phyloP scores from a whole-genome alignment of 2,797 vertebrate genomes.

The Anabas testudineus region DNA sequence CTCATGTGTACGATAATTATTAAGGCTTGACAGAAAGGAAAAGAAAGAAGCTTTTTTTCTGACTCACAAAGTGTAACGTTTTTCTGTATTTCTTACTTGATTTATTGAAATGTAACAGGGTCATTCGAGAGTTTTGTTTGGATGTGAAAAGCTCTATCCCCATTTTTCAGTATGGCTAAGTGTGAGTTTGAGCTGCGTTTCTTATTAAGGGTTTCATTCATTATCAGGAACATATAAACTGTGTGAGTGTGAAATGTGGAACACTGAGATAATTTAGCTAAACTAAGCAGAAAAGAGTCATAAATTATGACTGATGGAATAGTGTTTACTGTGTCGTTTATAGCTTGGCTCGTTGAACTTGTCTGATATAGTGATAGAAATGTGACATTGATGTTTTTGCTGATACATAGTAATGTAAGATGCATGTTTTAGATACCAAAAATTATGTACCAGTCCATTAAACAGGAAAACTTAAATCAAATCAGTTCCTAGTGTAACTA shows the following conservation, averaged over 20 bases:
- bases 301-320: not conserved
- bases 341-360: not conserved
- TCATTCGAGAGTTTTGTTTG: not conserved
- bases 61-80: not conserved
- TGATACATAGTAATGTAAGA: not conserved
- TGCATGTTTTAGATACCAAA: too few species aligned
- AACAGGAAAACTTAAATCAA: not conserved
- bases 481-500: not conserved
- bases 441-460: too few species aligned
- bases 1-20: conserved; percentile 69
- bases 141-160: not conserved
- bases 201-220: conserved; percentile 7
- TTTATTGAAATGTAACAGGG: conserved; percentile 4
- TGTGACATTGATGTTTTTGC: conserved; percentile 1
- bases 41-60: conserved; percentile 19
- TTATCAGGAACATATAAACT: not conserved
- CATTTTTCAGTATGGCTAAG: not conserved
- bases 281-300: not conserved
- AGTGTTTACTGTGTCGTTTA: not conserved
- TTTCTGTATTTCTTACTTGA: conserved; percentile 13
- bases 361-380: not conserved
- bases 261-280: not conserved
- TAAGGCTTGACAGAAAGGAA: conserved; percentile 63
- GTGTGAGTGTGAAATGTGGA: not conserved
- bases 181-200: not conserved